Evolutionary conservation across 2,797 vertebrate species (phyloP).

Genomic region (Vipera ursinii): DNA sequence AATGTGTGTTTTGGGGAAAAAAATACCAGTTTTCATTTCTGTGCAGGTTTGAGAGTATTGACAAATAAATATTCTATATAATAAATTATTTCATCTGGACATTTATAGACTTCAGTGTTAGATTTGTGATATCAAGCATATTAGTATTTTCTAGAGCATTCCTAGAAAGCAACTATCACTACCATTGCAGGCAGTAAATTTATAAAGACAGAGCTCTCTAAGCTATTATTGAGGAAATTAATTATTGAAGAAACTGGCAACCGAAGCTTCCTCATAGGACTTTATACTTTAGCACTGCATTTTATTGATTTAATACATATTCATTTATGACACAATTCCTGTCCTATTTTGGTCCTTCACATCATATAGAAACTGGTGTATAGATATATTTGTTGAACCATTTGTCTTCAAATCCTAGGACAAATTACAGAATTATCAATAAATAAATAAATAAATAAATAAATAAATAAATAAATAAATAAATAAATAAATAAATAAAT

Average conservation of each 20-base stretch:
- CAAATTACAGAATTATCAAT: slow-evolving; percentile 28
- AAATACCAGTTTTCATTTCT: neutral
- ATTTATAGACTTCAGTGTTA: neutral
- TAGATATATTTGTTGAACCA: slow-evolving; percentile 5
- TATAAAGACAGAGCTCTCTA: neutral
- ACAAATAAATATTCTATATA: neutral
- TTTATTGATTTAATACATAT: neutral
- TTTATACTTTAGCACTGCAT: slow-evolving; percentile 2
- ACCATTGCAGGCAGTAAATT: too few species aligned
- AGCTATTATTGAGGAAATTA: neutral
- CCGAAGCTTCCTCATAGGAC: neutral
- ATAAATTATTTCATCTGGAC: neutral
- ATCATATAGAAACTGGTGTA: neutral
- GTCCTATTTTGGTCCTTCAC: neutral
- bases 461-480: too few species aligned
- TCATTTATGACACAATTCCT: neutral
- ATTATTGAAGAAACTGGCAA: neutral
- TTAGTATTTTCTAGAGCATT: neutral
- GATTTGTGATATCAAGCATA: neutral
- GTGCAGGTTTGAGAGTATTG: neutral
- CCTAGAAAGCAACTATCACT: neutral
- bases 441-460: too few species aligned
- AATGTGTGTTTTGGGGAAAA: neutral
- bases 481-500: too few species aligned
- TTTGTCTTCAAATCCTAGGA: neutral